Evolutionary conservation across 2,888 invertebrate species (phyloP).

Genomic region (Drosophila demipolita): DNA sequence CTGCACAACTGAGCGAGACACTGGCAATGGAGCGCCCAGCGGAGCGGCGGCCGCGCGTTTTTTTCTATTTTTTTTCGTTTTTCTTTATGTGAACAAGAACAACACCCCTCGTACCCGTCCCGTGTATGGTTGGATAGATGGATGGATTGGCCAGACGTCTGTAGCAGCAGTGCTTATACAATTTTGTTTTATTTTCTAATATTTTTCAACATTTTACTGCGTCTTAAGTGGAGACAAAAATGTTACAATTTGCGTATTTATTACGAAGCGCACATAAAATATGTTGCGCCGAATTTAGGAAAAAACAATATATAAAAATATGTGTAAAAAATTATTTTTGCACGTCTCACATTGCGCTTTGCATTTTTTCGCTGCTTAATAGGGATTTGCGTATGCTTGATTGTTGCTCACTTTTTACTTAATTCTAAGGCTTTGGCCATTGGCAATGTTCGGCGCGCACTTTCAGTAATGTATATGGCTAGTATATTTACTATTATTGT

Average conservation of each 20-base stretch:
- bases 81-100: slow-evolving; percentile 61
- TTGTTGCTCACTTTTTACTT: slow-evolving; percentile 34
- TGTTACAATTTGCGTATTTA: slow-evolving; percentile 57
- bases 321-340: slow-evolving; percentile 23
- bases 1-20: slow-evolving; percentile 74
- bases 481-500: slow-evolving; percentile 40
- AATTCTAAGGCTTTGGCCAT: slow-evolving; percentile 19
- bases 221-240: slow-evolving; percentile 36
- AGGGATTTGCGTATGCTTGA: slow-evolving; percentile 24
- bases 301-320: slow-evolving; percentile 11
- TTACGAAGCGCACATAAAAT: slow-evolving; percentile 16
- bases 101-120: slow-evolving; percentile 56
- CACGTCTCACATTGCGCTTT: slow-evolving; percentile 65
- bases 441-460: slow-evolving; percentile 21
- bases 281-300: slow-evolving; percentile 36
- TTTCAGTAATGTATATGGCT: slow-evolving; percentile 23
- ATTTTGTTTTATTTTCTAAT: slow-evolving; percentile 57
- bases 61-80: slow-evolving; percentile 15
- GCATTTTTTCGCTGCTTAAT: slow-evolving; percentile 39
- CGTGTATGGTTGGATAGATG: slow-evolving; percentile 31
- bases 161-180: slow-evolving; percentile 62
- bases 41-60: slow-evolving; percentile 70
- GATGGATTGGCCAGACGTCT: slow-evolving; percentile 51
- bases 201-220: slow-evolving; percentile 44
- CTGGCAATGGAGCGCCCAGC: slow-evolving; percentile 67